Evolutionary conservation across 2,888 invertebrate genomes (phyloP).

Genomic region (Siphlonurus alternatus): DNA sequence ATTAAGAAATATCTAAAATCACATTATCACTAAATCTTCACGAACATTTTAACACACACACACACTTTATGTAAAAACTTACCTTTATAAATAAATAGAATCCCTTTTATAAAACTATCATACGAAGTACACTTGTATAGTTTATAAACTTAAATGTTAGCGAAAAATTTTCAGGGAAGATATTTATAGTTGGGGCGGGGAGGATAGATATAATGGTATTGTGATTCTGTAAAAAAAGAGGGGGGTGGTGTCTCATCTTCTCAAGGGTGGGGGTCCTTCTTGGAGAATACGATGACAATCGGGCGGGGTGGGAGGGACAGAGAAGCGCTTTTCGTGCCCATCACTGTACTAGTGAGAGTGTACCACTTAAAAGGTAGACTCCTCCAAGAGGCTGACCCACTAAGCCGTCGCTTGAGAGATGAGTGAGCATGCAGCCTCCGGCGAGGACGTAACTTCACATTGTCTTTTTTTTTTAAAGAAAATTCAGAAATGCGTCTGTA

Average conservation of each 20-base stretch:
- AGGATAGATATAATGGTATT: neutral
- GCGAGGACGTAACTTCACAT: neutral
- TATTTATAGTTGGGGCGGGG: neutral
- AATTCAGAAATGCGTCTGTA: too few species aligned
- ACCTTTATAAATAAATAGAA: neutral
- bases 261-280: neutral
- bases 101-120: neutral
- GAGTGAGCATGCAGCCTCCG: neutral
- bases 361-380: neutral
- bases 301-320: neutral
- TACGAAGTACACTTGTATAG: neutral
- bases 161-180: neutral
- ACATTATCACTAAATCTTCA: too few species aligned
- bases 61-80: neutral
- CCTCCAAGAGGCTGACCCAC: neutral
- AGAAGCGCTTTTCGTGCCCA: too few species aligned
- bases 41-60: too few species aligned
- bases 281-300: neutral
- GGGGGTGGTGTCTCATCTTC: neutral
- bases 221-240: neutral
- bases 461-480: too few species aligned
- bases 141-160: neutral
- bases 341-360: neutral
- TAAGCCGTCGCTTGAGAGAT: neutral
- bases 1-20: too few species aligned